Percentiles rank a stretch among this genome's conserved stretches.
phyloP scores from a whole-genome alignment of 2,888 invertebrate genomes.

The Allygus modestus region DNA sequence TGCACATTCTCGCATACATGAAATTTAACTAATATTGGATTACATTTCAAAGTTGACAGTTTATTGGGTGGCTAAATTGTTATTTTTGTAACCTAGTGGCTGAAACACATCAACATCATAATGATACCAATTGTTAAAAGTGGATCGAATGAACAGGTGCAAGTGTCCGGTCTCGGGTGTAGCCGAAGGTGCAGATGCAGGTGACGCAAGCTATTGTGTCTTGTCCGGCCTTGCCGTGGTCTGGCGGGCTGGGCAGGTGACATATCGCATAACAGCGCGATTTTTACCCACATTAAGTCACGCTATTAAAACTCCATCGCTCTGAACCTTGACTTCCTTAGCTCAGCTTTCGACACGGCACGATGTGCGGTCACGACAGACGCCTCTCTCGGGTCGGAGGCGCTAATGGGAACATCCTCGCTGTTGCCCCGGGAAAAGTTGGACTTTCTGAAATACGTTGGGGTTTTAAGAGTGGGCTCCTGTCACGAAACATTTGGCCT shows the following conservation, averaged over 20 bases:
- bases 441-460: neutral
- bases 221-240: neutral
- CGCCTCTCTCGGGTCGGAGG: neutral
- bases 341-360: conserved; percentile 27
- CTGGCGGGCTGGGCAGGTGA: neutral
- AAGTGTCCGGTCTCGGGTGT: too few species aligned
- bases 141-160: too few species aligned
- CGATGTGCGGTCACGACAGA: conserved; percentile 8
- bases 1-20: too few species aligned
- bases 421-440: conserved; percentile 1
- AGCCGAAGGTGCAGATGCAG: too few species aligned
- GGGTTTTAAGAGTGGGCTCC: too few species aligned
- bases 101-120: too few species aligned
- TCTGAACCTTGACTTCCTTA: conserved; percentile 32
- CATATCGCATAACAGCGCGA: conserved; percentile 32
- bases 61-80: too few species aligned
- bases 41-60: too few species aligned
- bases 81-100: too few species aligned
- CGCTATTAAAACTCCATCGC: neutral
- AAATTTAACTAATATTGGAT: too few species aligned
- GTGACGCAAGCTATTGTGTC: conserved; percentile 8
- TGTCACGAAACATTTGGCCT: too few species aligned
- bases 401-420: conserved; percentile 6
- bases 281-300: conserved; percentile 32
- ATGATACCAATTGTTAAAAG: too few species aligned